phyloP scores from a whole-genome alignment of 2,888 invertebrate species.

The Arge pagana region DNA sequence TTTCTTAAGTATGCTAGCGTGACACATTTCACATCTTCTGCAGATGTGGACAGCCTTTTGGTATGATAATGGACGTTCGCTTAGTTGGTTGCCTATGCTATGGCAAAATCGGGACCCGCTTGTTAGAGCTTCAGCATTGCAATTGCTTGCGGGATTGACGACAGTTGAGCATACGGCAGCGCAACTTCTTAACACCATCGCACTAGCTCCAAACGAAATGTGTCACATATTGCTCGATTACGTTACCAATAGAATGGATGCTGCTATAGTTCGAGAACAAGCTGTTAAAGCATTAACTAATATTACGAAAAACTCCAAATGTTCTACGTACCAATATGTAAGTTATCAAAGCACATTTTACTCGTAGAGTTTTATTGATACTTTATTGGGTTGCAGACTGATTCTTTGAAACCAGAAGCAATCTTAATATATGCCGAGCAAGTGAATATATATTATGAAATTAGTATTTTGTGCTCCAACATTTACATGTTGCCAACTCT shows the following conservation, averaged over 20 bases:
- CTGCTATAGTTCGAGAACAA: slow-evolving; percentile 63
- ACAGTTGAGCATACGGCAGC: slow-evolving; percentile 44
- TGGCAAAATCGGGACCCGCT: slow-evolving; percentile 62
- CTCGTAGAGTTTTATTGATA: neutral
- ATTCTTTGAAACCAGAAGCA: slow-evolving; percentile 44
- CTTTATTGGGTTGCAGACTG: slow-evolving; percentile 34
- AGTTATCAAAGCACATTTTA: slow-evolving; percentile 27
- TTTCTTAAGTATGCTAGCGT: neutral
- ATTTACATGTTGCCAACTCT: slow-evolving; percentile 43
- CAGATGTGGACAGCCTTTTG: slow-evolving; percentile 47
- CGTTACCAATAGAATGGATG: slow-evolving; percentile 58
- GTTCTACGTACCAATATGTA: slow-evolving; percentile 45
- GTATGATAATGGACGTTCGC: slow-evolving; percentile 44
- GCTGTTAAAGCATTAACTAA: slow-evolving; percentile 62
- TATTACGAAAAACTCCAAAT: slow-evolving; percentile 51
- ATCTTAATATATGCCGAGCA: slow-evolving; percentile 48
- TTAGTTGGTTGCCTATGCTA: slow-evolving; percentile 58
- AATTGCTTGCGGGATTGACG: slow-evolving; percentile 60
- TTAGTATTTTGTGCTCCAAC: slow-evolving; percentile 47
- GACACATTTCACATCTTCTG: neutral
- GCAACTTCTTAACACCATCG: slow-evolving; percentile 45
- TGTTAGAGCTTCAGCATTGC: slow-evolving; percentile 61
- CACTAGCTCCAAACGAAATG: slow-evolving; percentile 45
- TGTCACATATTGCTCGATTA: slow-evolving; percentile 44
- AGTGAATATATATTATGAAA: slow-evolving; percentile 48